Evolutionary conservation across 2,888 invertebrate species (phyloP), one percentile per base, ranked within the genome.

Genomic region (Xanthorhoe designata): DNA sequence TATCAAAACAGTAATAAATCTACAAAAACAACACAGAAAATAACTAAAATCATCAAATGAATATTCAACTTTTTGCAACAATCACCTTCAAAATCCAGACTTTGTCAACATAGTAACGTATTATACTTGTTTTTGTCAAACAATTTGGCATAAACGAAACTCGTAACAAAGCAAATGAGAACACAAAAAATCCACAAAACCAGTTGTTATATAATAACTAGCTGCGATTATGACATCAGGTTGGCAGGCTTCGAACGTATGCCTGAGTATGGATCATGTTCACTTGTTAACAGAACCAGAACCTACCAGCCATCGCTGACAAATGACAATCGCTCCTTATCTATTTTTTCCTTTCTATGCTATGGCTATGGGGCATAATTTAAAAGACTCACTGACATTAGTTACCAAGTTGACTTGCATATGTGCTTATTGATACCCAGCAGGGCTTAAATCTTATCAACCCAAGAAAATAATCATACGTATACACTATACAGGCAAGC

Each of bases 141-240:
- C 68, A 75, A 79, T 82, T 80, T 78, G 71, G 69, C 75, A 78
- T 80, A 79, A 82, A 81, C 82, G 67, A 79, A 82, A 81, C 82
- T 66, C 73, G 76, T 81, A 86, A 84, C 82, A 84, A 84, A 84
- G 75, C 80, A 80, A 86, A 81, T 76, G 73, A 78, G 78, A 79
- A 78, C 76, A 81, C 77, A 84, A 83, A 85, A 85, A 84, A 77
- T 72, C 69, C 71, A 75, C 75, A 75, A 81, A 83, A 85, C 84
- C 78, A 78, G 83, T 84, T 75, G 76, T 85, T 86, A 84, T 78
- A 75, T 81, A 80, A 82, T 78, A 78, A 63, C 56, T 52, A 82
- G 78, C 64, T 78, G 73, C 65, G 80, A 85, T 86, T 87, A 84
- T 82, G 79, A 81, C 83, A 85, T 83, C 78, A 79, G 75, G 73